A percentile compares a stretch with the other conserved stretches of the same genome.
Conservation (phyloP, 2,797 vertebrate genomes). For the Myotis findleyi region DNA sequence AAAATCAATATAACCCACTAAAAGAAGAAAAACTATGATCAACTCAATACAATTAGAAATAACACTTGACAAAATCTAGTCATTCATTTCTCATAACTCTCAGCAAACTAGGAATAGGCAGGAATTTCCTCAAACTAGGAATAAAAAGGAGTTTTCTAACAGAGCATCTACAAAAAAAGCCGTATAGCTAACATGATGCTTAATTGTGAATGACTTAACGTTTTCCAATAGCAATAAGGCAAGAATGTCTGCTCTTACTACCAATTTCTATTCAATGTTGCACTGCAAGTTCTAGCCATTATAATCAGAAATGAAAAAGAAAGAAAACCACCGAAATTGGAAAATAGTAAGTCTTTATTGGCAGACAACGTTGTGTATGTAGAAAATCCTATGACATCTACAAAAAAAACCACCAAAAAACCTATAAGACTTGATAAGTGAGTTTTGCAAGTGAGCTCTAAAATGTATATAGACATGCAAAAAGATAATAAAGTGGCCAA, state of each 20-base stretch:
- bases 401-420: neutral
- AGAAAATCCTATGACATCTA: neutral
- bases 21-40: neutral
- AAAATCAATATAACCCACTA: neutral
- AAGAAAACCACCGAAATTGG: neutral
- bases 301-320: neutral
- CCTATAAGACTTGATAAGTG: neutral
- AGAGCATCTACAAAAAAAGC: neutral
- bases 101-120: neutral
- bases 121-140: neutral
- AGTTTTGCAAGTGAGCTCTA: neutral
- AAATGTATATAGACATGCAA: neutral
- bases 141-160: slow-evolving; percentile 7
- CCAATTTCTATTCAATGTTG: neutral
- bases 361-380: neutral
- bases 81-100: slow-evolving; percentile 1
- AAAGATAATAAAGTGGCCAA: neutral
- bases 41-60: neutral
- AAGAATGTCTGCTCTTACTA: neutral
- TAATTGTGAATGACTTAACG: slow-evolving; percentile 34
- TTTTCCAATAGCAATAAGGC: neutral
- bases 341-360: neutral
- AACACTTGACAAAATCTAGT: neutral
- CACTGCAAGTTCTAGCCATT: neutral
- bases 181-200: neutral